Evolutionary conservation across 2,888 invertebrate genomes (phyloP), one percentile per base, ranked within the genome.

Genomic region (Herminia tarsipennalis): DNA sequence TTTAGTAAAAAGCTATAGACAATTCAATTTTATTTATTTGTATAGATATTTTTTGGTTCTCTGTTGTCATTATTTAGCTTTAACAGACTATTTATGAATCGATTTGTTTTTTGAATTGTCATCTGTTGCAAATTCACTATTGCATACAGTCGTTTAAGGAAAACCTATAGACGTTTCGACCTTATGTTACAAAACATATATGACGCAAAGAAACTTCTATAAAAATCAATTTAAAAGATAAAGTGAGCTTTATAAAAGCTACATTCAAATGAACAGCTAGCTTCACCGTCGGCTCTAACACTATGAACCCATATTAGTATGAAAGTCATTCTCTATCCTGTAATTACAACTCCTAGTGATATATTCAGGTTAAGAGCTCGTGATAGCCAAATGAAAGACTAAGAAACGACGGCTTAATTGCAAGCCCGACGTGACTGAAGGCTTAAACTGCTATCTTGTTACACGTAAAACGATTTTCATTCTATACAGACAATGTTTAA

Each of bases 301-400:
- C 28, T 44, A 45, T 37, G 20, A n/a, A 9, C 18, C 10, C 21
- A 27, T 32, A 47, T 38, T 60, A 46, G 36, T 21, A 24, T 40
- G 36, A 59, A 60, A 56, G 48, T 57, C 47, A 43, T 48, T 52
- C 43, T 52, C 55, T 61, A 62, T 58, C 56, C 73, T 63, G 77
- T 81, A 82, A 84, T 83, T 81, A 81, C 78, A 72, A 59, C 54
- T 47, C 60, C 56, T 61, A 42, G 75, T 76, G 66, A 81, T 84
- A 83, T 79, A 84, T 83, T 81, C 72, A 76, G 72, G 76, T 74
- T 78, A 82, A 81, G 79, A 77, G 75, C 76, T 73, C 69, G 70
- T 75, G 82, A 84, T 82, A 77, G 78, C 79, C 79, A 78, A 86
- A 86, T 86, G 78, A 84, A 78, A 82, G 81, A 70, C 69, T 70